Evolutionary conservation across 2,797 vertebrate species (phyloP).

Genomic region (Diplodus puntazzo): DNA sequence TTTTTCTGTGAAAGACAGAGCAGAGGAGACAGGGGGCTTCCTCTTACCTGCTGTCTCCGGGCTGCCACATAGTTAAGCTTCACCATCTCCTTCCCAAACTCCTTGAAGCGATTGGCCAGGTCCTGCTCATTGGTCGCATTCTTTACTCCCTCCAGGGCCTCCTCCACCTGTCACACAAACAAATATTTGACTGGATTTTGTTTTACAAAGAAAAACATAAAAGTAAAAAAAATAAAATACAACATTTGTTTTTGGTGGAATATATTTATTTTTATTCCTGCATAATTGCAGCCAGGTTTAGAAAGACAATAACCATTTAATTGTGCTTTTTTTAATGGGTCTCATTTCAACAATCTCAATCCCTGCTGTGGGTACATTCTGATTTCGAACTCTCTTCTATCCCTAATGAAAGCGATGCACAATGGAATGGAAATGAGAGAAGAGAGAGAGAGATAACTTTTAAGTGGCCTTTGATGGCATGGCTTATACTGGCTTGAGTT

Average conservation of each 20-base stretch:
- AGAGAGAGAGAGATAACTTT: constrained; percentile 50
- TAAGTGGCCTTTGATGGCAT: constrained; percentile 74
- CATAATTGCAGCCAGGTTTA: constrained; percentile 29
- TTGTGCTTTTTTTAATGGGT: constrained; percentile 37
- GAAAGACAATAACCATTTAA: constrained; percentile 38
- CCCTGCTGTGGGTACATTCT: constrained; percentile 25
- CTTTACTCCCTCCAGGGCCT: constrained; percentile 96
- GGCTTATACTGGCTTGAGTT: constrained; percentile 69
- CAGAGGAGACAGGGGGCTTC: background rate
- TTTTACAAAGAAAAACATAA: background rate
- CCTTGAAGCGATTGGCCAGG: constrained; percentile 97
- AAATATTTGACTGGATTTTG: constrained; percentile 3
- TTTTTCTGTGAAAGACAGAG: background rate
- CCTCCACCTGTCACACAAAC: constrained; percentile 89
- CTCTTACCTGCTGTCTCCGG: constrained; percentile 93
- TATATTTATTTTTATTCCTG: background rate
- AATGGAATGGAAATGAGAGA: constrained; percentile 58
- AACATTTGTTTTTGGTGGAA: background rate
- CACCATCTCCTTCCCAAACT: constrained; percentile 99
- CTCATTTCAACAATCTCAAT: constrained; percentile 38
- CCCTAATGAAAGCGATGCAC: constrained; percentile 58
- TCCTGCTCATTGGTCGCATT: constrained; percentile 98
- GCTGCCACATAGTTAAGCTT: constrained; percentile 99
- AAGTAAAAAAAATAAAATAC: constrained; percentile 6
- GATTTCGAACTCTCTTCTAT: constrained; percentile 47